Evolutionary conservation across 2,113 vertebrate species (phyloP).

Genomic region (Pyxicephalus adspersus): DNA sequence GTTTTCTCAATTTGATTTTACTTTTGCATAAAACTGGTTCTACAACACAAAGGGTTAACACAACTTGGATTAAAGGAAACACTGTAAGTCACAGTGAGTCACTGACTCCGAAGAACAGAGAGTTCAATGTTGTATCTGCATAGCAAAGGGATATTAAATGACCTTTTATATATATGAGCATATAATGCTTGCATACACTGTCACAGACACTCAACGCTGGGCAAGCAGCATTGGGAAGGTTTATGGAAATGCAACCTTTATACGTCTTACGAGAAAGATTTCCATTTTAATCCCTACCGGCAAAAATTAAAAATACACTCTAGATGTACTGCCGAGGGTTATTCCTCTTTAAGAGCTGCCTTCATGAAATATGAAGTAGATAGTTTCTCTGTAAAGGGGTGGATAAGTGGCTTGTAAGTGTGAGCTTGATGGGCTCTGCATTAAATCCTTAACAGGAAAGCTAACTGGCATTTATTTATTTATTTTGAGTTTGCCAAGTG

Average conservation of each 20-base stretch:
- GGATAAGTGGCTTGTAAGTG: too few relatives aligned
- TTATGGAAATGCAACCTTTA: constrained; percentile 47
- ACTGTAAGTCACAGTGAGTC: background rate
- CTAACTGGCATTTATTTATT: too few relatives aligned
- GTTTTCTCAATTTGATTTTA: too few relatives aligned
- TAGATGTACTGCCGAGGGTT: too few relatives aligned
- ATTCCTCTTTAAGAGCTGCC: too few relatives aligned
- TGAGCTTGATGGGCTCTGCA: too few relatives aligned
- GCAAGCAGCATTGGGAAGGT: background rate
- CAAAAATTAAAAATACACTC: background rate
- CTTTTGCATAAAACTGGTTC: too few relatives aligned
- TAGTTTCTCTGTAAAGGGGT: too few relatives aligned
- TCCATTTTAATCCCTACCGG: background rate
- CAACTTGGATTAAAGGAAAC: background rate
- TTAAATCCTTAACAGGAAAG: too few relatives aligned
- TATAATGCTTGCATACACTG: background rate
- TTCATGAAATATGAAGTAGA: too few relatives aligned
- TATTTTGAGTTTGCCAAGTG: too few relatives aligned
- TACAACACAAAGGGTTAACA: constrained; percentile 12
- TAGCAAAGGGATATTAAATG: constrained; percentile 9
- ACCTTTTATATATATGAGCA: constrained; percentile 23
- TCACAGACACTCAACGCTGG: background rate
- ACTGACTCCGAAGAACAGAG: background rate
- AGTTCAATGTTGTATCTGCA: background rate
- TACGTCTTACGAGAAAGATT: background rate